Base-by-base conservation (phyloP, 1,140 invertebrate genomes). In the Battus philenor region DNA sequence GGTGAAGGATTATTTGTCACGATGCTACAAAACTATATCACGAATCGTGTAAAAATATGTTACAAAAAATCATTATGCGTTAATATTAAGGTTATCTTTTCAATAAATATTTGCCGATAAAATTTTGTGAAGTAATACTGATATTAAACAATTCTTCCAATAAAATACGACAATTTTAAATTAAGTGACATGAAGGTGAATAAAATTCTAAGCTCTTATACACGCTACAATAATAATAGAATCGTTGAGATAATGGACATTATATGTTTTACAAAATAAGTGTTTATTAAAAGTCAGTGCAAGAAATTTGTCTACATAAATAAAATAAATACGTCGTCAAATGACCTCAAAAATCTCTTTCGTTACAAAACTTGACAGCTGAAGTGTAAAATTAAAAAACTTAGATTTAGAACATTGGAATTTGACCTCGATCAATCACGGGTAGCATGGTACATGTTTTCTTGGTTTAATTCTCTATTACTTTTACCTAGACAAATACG, bases 241-340 rank as follows among this genome's bases (percentile, higher is more conserved):
- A 4, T 22, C 7, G 3, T n/a, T n/a, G n/a, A n/a, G n/a, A n/a
- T n/a, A n/a, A n/a, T n/a, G n/a, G n/a, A n/a, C n/a, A n/a, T n/a
- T n/a, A n/a, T n/a, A n/a, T n/a, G n/a, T n/a, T n/a, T n/a, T n/a
- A n/a, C n/a, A n/a, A n/a, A n/a, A n/a, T n/a, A n/a, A n/a, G n/a
- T n/a, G n/a, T n/a, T n/a, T n/a, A n/a, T n/a, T n/a, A n/a, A n/a
- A n/a, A n/a, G n/a, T n/a, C n/a, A n/a, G n/a, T n/a, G n/a, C n/a
- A n/a, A n/a, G n/a, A n/a, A n/a, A n/a, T n/a, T n/a, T n/a, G n/a
- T n/a, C n/a, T n/a, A n/a, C n/a, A n/a, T n/a, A n/a, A n/a, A n/a
- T 12, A 47, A 24, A 36, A 34, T 11, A 24, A 24, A 29, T 45
- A 67, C 68, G 59, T 54, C 69, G 64, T 64, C 38, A 68, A 58